Evolutionary conservation across 2,113 vertebrate genomes (phyloP).

Genomic region (Notothenia rossii): DNA sequence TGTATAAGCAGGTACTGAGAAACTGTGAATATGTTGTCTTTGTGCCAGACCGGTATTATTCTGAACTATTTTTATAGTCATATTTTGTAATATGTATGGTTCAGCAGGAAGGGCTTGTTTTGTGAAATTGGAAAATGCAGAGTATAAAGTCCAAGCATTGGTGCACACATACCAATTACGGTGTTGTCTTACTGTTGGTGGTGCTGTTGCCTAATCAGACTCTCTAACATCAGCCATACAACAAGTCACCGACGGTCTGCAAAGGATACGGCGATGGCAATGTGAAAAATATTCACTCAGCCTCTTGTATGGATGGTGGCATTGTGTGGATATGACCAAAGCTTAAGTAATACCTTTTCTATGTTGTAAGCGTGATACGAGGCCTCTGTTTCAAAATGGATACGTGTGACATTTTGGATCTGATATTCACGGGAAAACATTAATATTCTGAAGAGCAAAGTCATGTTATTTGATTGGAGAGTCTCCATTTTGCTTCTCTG

Average conservation of each 20-base stretch:
- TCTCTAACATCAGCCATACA: background rate
- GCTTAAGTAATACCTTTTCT: background rate
- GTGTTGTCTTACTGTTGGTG: slow-evolving; percentile 70
- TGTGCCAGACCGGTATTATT: background rate
- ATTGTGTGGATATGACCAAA: slow-evolving; percentile 13
- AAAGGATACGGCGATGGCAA: background rate
- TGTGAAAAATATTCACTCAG: background rate
- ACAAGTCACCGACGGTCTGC: slow-evolving; percentile 24
- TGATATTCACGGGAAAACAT: slow-evolving; percentile 14
- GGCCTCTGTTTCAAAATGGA: background rate
- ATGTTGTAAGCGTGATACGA: background rate
- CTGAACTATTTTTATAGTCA: background rate
- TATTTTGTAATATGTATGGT: background rate
- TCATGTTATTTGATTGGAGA: slow-evolving; percentile 62
- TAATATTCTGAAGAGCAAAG: slow-evolving; percentile 27
- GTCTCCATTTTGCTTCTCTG: slow-evolving; percentile 62
- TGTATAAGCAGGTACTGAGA: background rate
- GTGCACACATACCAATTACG: background rate
- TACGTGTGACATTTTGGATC: slow-evolving; percentile 7
- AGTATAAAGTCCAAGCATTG: background rate
- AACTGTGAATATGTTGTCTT: background rate
- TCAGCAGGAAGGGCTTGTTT: background rate
- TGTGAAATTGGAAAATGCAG: background rate
- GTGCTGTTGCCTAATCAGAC: slow-evolving; percentile 79
- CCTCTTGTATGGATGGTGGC: background rate